These are phyloP conservation scores for Indicator indicator DNA, from an alignment of 2,113 vertebrate species.

Conservation along the genomic window DNA sequence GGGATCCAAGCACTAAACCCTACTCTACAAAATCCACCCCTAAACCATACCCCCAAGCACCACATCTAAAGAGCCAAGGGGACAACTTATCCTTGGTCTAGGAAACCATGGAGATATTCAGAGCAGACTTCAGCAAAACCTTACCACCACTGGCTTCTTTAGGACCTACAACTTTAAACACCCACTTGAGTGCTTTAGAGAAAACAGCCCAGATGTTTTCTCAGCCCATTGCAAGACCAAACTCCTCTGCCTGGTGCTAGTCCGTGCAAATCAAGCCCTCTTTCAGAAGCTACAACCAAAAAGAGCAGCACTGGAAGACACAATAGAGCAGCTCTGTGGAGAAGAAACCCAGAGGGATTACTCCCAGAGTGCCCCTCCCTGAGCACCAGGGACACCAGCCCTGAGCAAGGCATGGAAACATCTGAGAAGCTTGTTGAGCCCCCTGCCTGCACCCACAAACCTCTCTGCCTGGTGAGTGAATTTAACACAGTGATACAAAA, in stretches of 20 bases:
- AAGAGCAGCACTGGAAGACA: background rate
- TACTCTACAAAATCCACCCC: too few relatives aligned
- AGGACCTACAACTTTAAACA: background rate
- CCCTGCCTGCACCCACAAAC: background rate
- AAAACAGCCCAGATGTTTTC: background rate
- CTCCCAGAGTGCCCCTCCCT: background rate
- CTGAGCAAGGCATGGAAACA: background rate
- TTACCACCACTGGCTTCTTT: background rate
- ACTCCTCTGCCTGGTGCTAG: background rate
- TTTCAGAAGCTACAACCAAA: background rate
- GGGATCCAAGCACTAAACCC: too few relatives aligned
- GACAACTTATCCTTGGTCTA: background rate
- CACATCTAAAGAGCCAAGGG: background rate
- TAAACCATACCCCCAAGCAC: too few relatives aligned
- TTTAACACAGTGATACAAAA: background rate
- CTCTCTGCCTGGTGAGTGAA: background rate
- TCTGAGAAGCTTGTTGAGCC: background rate
- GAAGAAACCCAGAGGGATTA: background rate
- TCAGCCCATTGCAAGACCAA: background rate
- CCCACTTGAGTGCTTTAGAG: background rate
- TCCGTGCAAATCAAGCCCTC: background rate
- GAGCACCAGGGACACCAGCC: conserved; percentile 14
- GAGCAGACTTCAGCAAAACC: background rate
- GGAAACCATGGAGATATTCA: background rate
- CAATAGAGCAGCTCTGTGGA: background rate